Conservation (phyloP, 2,888 invertebrate genomes). For the Gryllus longicercus region DNA sequence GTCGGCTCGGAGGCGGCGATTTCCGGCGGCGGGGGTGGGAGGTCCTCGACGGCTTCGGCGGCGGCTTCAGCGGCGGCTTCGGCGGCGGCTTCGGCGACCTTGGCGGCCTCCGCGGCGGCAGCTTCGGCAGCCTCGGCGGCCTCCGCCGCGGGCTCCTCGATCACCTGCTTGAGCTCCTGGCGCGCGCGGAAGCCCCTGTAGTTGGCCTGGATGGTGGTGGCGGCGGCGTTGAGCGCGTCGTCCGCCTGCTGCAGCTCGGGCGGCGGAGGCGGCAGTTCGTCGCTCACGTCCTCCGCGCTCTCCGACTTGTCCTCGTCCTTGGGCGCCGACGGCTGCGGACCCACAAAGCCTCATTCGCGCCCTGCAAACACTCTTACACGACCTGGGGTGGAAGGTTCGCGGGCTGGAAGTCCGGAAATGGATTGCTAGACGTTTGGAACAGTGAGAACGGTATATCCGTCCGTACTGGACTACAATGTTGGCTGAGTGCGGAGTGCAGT, state of each 20-base stretch:
- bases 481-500: no score
- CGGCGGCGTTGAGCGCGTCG: conserved; percentile 29
- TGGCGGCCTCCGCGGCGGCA: not conserved
- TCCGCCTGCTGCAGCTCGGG: not conserved
- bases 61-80: not conserved
- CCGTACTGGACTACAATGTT: no score
- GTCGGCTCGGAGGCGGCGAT: not conserved
- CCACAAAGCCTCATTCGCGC: not conserved
- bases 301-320: conserved; percentile 17
- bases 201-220: conserved; percentile 37
- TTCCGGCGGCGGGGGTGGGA: conserved; percentile 17
- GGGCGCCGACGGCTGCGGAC: not conserved
- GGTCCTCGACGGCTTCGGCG: not conserved
- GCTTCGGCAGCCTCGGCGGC: conserved; percentile 1
- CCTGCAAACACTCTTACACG: no score
- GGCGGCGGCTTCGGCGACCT: not conserved
- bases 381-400: no score
- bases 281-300: not conserved
- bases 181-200: conserved; percentile 38
- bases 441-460: no score
- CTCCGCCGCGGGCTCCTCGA: not conserved
- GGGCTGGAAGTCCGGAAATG: no score
- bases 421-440: no score
- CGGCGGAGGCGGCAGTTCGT: not conserved
- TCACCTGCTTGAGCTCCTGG: conserved; percentile 28